A percentile compares a stretch with the other conserved stretches of the same genome.
phyloP scores from a whole-genome alignment of 1,140 invertebrate species.

The Dendroctonus valens region DNA sequence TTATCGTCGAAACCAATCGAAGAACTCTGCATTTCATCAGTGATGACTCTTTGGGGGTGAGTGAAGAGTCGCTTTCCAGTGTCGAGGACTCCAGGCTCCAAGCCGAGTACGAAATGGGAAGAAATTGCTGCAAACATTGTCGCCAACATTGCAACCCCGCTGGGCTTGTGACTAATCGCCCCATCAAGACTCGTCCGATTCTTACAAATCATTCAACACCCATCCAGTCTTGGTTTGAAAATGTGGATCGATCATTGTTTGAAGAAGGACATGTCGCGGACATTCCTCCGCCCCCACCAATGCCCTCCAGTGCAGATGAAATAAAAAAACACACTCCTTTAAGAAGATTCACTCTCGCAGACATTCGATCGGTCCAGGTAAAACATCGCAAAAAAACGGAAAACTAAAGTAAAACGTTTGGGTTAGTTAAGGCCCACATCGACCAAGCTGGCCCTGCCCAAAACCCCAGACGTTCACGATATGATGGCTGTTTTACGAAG shows the following conservation, averaged over 20 bases:
- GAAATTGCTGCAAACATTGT: too few relatives aligned
- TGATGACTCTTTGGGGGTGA: neutral
- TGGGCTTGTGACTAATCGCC: too few relatives aligned
- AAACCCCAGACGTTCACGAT: slow-evolving; percentile 28
- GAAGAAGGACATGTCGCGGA: neutral
- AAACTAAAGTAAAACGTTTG: neutral
- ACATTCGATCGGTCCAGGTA: neutral
- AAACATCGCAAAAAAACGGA: too few relatives aligned
- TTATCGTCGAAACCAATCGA: slow-evolving; percentile 16
- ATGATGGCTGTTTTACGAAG: slow-evolving; percentile 22
- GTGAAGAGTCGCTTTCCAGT: neutral
- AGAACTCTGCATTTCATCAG: neutral
- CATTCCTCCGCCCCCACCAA: slow-evolving; percentile 9
- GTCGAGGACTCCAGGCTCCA: neutral
- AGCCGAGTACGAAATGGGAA: too few relatives aligned
- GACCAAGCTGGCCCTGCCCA: neutral
- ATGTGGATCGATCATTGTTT: neutral
- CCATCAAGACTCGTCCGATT: neutral
- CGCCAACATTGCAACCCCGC: too few relatives aligned
- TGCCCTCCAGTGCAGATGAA: slow-evolving; percentile 1
- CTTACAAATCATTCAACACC: neutral
- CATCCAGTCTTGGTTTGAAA: neutral
- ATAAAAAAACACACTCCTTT: neutral
- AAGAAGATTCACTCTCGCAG: neutral
- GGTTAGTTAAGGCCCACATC: slow-evolving; percentile 14